Conservation (phyloP, 2,888 invertebrate genomes). For the Malachius bipustulatus region DNA sequence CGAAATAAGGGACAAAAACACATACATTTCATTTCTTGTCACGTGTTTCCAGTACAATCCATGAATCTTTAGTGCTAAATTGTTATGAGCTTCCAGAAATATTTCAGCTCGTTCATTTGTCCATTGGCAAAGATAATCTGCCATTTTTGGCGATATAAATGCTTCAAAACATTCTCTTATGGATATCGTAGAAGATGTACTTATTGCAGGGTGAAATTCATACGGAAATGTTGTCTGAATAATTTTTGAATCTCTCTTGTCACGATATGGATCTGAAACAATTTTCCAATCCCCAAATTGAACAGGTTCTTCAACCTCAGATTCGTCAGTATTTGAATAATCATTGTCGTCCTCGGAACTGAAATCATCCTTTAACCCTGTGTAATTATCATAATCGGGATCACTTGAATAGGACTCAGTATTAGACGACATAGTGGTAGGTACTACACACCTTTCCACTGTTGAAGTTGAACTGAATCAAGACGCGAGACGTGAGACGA, state of each 20-base stretch:
- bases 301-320: background rate
- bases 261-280: slow-evolving; percentile 1
- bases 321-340: slow-evolving; percentile 5
- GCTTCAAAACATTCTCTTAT: background rate
- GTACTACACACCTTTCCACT: slow-evolving; percentile 1
- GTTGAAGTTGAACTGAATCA: slow-evolving; percentile 1
- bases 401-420: background rate
- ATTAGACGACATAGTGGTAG: slow-evolving; percentile 3
- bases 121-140: background rate
- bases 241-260: background rate
- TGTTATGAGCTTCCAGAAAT: too few species aligned
- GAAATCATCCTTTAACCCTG: background rate
- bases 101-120: too few species aligned
- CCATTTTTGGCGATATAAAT: background rate
- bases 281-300: slow-evolving; percentile 6
- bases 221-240: background rate
- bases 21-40: too few species aligned
- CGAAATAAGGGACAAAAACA: too few species aligned
- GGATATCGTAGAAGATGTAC: background rate
- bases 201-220: too few species aligned
- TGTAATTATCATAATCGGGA: slow-evolving; percentile 1
- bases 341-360: slow-evolving; percentile 1
- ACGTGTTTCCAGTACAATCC: too few species aligned
- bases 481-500: too few species aligned
- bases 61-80: too few species aligned